phyloP scores from a whole-genome alignment of 35 echinoderm and acorn worm genomes.

The Lytechinus variegatus region DNA sequence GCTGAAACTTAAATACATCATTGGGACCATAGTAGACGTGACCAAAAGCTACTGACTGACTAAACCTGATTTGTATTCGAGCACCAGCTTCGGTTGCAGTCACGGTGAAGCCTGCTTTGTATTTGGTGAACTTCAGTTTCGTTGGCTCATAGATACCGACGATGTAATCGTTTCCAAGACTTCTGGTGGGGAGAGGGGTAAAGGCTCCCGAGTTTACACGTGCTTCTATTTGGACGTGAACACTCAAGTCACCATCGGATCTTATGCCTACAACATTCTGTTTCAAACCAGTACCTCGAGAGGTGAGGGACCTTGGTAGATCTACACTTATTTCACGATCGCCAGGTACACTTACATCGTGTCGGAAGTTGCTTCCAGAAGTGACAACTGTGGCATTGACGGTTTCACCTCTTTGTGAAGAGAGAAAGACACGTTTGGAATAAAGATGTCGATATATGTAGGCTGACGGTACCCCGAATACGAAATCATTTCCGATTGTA shows the following conservation, averaged over 20 bases:
- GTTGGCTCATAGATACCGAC: slow-evolving; percentile 76
- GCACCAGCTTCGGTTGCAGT: slow-evolving; percentile 64
- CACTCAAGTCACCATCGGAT: slow-evolving; percentile 60
- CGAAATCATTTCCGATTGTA: slow-evolving; percentile 78
- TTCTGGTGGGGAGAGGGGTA: slow-evolving; percentile 68
- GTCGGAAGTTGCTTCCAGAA: slow-evolving; percentile 35
- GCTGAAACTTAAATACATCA: slow-evolving; percentile 58
- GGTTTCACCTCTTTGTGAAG: slow-evolving; percentile 46
- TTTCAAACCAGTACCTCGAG: slow-evolving; percentile 71
- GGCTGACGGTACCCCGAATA: slow-evolving; percentile 80
- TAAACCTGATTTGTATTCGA: slow-evolving; percentile 57
- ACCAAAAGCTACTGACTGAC: slow-evolving; percentile 43
- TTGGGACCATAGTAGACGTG: slow-evolving; percentile 43
- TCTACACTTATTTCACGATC: slow-evolving; percentile 26
- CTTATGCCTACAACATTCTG: slow-evolving; percentile 64
- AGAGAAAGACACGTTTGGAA: slow-evolving; percentile 59
- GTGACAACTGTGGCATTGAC: slow-evolving; percentile 50
- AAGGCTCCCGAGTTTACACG: slow-evolving; percentile 74
- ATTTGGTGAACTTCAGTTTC: background rate
- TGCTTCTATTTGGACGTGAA: slow-evolving; percentile 68
- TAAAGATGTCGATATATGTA: slow-evolving; percentile 35
- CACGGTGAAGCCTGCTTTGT: slow-evolving; percentile 73
- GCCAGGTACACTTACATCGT: slow-evolving; percentile 31
- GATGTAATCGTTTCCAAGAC: slow-evolving; percentile 79
- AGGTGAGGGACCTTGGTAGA: slow-evolving; percentile 58